These are phyloP conservation scores for Eciton burchellii DNA, from an alignment of 1,140 invertebrate species.

Conservation along the genomic window DNA sequence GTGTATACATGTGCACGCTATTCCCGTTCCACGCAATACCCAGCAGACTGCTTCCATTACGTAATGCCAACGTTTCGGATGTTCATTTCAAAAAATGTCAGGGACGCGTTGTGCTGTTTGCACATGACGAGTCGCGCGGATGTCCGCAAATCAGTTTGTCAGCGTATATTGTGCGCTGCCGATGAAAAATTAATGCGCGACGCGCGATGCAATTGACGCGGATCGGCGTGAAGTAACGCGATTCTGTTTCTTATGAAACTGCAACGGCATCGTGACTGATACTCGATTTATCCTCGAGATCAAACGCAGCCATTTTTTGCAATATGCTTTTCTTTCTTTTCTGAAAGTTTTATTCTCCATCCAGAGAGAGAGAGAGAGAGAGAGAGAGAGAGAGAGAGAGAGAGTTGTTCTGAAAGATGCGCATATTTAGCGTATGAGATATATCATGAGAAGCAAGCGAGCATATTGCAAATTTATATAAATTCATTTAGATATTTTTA, in stretches of 20 bases:
- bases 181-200: neutral
- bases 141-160: neutral
- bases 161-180: neutral
- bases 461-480: too few relatives aligned
- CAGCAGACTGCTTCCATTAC: neutral
- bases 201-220: neutral
- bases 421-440: too few relatives aligned
- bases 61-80: neutral
- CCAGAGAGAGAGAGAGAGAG: too few relatives aligned
- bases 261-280: neutral
- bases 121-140: neutral
- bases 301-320: neutral
- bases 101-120: neutral
- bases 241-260: neutral
- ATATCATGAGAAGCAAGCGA: too few relatives aligned
- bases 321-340: neutral
- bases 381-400: too few relatives aligned
- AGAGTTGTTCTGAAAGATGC: too few relatives aligned
- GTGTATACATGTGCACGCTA: too few relatives aligned
- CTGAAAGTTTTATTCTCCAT: too few relatives aligned
- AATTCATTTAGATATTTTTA: too few relatives aligned
- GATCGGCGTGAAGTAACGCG: neutral
- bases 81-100: conserved; percentile 20
- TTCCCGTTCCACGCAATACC: neutral
- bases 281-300: too few relatives aligned